phyloP scores from a whole-genome alignment of 2,888 invertebrate species.

The Baronia brevicornis region DNA sequence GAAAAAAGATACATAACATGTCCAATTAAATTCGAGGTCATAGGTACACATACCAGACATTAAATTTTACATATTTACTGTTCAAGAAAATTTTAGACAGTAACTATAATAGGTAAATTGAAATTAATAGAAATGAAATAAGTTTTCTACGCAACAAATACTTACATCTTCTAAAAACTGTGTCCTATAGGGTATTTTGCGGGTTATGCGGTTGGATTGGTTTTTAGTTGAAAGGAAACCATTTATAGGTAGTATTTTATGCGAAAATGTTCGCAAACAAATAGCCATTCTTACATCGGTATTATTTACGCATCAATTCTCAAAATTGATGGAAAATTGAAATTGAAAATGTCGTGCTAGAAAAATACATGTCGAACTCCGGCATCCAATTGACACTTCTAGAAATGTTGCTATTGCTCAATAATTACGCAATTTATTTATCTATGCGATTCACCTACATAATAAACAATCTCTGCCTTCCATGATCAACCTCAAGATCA shows the following conservation, averaged over 20 bases:
- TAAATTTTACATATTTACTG: too few relatives aligned
- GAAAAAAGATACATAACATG: conserved; percentile 24
- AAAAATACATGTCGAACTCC: conserved; percentile 36
- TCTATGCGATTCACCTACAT: too few relatives aligned
- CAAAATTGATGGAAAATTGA: conserved; percentile 33
- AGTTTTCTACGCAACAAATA: conserved; percentile 20
- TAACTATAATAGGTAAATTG: neutral
- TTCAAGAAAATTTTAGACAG: neutral
- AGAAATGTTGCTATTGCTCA: too few relatives aligned
- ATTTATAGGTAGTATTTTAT: conserved; percentile 70
- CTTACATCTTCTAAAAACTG: conserved; percentile 74
- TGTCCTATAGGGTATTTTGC: conserved; percentile 63
- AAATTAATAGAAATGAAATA: neutral
- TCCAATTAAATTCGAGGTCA: conserved; percentile 52
- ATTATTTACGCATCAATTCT: conserved; percentile 26
- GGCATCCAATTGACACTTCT: too few relatives aligned
- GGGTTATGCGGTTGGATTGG: conserved; percentile 66
- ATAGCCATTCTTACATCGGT: conserved; percentile 68
- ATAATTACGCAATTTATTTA: too few relatives aligned
- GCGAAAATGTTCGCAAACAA: conserved; percentile 73
- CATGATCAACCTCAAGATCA: too few relatives aligned
- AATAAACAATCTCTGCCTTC: too few relatives aligned
- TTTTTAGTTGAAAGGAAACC: conserved; percentile 71
- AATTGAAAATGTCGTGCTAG: conserved; percentile 38
- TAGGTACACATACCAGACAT: too few relatives aligned